phyloP scores from a whole-genome alignment of 2,113 vertebrate species.

The Bettongia penicillata region DNA sequence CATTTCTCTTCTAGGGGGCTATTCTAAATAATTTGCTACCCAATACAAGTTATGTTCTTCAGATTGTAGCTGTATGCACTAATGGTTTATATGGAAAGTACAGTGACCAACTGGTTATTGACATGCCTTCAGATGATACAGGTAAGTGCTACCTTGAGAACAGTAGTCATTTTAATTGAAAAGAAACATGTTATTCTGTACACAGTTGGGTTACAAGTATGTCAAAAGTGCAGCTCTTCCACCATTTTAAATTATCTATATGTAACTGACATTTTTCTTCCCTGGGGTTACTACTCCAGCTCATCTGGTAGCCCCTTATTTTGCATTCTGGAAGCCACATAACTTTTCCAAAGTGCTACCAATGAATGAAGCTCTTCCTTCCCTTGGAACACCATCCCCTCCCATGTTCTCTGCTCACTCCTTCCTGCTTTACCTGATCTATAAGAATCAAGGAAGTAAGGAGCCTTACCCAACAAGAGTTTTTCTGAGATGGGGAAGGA shows the following conservation, averaged over 20 bases:
- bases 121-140: constrained; percentile 89
- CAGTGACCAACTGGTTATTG: constrained; percentile 90
- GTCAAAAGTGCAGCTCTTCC: not conserved
- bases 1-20: constrained; percentile 90
- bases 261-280: not conserved
- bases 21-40: constrained; percentile 92
- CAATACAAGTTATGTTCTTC: constrained; percentile 94
- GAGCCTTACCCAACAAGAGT: not conserved
- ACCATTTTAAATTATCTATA: not conserved
- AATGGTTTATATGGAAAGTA: constrained; percentile 92
- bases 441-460: not conserved
- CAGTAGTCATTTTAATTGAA: not conserved
- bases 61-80: constrained; percentile 95
- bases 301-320: not conserved
- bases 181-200: not conserved
- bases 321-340: not conserved
- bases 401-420: not conserved
- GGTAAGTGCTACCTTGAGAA: constrained; percentile 88
- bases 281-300: not conserved
- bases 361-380: not conserved
- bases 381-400: not conserved
- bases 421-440: not conserved
- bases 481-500: not conserved
- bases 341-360: not conserved
- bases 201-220: not conserved